Conservation (phyloP, 2,888 invertebrate genomes). For the Cecidostiba fungosa region DNA sequence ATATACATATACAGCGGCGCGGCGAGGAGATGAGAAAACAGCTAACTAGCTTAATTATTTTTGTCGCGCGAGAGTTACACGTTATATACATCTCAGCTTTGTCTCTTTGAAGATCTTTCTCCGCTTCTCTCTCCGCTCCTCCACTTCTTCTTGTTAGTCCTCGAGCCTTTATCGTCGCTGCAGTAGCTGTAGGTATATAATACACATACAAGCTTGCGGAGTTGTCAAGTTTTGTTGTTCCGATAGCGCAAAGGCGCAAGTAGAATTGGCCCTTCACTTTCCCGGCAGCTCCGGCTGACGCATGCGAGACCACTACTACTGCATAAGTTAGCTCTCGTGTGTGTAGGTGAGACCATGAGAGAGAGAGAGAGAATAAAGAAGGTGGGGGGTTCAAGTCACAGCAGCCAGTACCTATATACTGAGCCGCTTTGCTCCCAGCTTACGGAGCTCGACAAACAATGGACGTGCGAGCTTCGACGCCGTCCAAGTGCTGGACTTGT, state of each 20-base stretch:
- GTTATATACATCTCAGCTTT: background rate
- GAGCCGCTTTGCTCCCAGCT: slow-evolving; percentile 46
- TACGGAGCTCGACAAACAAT: slow-evolving; percentile 54
- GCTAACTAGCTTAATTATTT: slow-evolving; percentile 31
- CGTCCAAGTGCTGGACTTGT: slow-evolving; percentile 28
- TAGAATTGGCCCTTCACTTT: slow-evolving; percentile 36
- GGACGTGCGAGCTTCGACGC: slow-evolving; percentile 55
- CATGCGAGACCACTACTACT: slow-evolving; percentile 35
- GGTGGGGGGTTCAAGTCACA: background rate
- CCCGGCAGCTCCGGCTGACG: slow-evolving; percentile 32
- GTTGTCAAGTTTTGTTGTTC: slow-evolving; percentile 32
- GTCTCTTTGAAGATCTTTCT: slow-evolving; percentile 36
- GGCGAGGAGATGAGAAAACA: background rate
- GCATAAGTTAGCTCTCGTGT: slow-evolving; percentile 42
- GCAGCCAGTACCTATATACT: background rate
- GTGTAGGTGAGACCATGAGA: background rate
- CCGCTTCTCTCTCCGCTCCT: background rate
- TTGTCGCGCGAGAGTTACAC: background rate
- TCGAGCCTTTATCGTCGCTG: background rate
- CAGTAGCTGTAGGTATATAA: too few species aligned
- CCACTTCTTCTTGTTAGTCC: slow-evolving; percentile 8
- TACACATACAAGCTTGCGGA: background rate
- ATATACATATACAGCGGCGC: too few species aligned
- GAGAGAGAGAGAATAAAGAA: slow-evolving; percentile 21
- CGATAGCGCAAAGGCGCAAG: slow-evolving; percentile 22